A percentile compares a stretch with the other conserved stretches of the same genome.
phyloP scores from a whole-genome alignment of 2,888 invertebrate genomes.

The Cryptophagus acutangulus region DNA sequence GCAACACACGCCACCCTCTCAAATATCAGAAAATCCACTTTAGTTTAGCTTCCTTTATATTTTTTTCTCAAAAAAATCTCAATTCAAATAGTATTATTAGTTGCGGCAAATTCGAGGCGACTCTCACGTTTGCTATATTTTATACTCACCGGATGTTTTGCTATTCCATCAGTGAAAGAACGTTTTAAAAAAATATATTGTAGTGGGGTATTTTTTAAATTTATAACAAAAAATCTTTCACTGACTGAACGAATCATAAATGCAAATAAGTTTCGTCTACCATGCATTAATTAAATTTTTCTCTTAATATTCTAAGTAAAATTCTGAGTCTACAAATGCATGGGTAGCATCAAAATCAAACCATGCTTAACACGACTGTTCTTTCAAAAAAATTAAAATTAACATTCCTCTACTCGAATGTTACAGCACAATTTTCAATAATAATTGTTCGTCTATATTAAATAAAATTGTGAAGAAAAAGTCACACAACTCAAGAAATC shows the following conservation, averaged over 20 bases:
- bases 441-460: background rate
- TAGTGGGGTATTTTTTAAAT: too few relatives aligned
- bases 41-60: conserved; percentile 3
- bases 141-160: too few relatives aligned
- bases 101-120: too few relatives aligned
- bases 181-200: too few relatives aligned
- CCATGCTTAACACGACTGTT: conserved; percentile 35
- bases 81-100: too few relatives aligned
- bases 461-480: conserved; percentile 15
- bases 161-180: too few relatives aligned
- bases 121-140: too few relatives aligned
- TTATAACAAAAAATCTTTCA: too few relatives aligned
- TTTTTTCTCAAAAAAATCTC: background rate
- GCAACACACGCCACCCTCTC: conserved; percentile 50
- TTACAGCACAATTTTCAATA: background rate
- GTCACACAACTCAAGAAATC: conserved; percentile 14
- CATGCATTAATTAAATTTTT: conserved; percentile 37
- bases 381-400: conserved; percentile 22
- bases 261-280: conserved; percentile 26
- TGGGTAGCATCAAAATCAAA: conserved; percentile 37
- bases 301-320: conserved; percentile 32
- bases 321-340: conserved; percentile 37
- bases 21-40: conserved; percentile 13
- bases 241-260: too few relatives aligned
- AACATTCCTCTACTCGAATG: background rate